A percentile compares a stretch with the other conserved stretches of the same genome.
Conservation (phyloP, 1,140 invertebrate species). For the Platorchestia sp. region DNA sequence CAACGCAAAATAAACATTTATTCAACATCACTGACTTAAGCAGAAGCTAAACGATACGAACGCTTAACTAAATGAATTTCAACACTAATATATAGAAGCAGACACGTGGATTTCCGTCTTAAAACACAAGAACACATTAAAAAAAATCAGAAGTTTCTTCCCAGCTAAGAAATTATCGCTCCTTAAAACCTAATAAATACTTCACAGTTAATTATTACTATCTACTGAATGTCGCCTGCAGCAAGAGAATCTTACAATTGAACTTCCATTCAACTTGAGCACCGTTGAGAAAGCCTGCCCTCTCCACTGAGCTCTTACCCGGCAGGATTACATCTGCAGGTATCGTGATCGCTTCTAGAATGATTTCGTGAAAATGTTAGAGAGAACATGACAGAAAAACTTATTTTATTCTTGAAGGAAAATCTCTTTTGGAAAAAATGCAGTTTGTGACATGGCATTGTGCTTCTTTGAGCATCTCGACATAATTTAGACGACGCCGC, state of each 20-base stretch:
- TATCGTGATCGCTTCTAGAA: not conserved
- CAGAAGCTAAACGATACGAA: not conserved
- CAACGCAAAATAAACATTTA: not conserved
- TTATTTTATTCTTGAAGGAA: not conserved
- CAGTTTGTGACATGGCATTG: not conserved
- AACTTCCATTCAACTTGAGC: not conserved
- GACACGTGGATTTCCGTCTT: not conserved
- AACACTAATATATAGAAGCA: not conserved
- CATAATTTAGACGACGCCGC: too few species aligned
- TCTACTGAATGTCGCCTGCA: not conserved
- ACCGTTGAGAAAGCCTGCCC: not conserved
- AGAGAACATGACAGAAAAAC: too few species aligned
- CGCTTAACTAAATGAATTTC: not conserved
- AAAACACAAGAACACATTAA: not conserved
- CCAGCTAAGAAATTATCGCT: not conserved
- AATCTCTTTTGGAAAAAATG: not conserved
- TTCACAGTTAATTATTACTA: not conserved
- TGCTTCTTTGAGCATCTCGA: not conserved
- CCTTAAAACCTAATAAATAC: not conserved
- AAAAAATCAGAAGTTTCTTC: not conserved
- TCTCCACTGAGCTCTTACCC: not conserved
- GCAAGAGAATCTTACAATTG: not conserved
- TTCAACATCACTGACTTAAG: not conserved
- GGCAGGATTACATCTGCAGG: not conserved
- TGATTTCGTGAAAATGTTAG: not conserved